Evolutionary conservation across 2,113 vertebrate species (phyloP).

Genomic region (Micronisus gabar): DNA sequence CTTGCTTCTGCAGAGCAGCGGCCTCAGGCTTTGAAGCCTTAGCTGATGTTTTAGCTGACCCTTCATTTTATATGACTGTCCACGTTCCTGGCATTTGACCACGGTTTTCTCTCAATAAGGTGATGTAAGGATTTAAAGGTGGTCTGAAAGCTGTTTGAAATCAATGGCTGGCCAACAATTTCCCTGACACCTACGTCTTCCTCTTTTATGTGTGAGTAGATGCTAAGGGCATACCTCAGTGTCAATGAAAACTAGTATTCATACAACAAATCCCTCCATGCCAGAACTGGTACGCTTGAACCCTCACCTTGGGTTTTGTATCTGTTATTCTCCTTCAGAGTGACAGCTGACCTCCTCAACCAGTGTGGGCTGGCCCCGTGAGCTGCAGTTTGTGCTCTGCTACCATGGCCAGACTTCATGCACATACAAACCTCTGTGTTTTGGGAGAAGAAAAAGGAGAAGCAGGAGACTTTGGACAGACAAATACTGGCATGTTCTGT

Average conservation of each 20-base stretch:
- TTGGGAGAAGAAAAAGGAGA: background rate
- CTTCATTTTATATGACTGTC: background rate
- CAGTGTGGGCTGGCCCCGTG: accelerated
- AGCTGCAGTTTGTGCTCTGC: background rate
- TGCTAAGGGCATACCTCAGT: background rate
- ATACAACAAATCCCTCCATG: background rate
- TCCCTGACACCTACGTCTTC: background rate
- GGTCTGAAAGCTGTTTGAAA: background rate
- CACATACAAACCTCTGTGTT: background rate
- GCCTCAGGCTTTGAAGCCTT: background rate
- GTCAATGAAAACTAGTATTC: background rate
- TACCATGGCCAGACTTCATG: background rate
- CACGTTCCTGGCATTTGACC: background rate
- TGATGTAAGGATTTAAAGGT: background rate
- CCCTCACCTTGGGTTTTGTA: background rate
- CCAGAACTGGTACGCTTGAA: accelerated
- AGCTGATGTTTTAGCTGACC: background rate
- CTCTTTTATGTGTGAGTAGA: background rate
- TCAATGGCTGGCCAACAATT: background rate
- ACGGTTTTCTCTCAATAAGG: background rate
- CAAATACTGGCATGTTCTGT: background rate
- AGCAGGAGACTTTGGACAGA: background rate
- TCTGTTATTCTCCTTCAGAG: background rate
- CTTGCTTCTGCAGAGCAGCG: accelerated
- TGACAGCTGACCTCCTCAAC: background rate